Percentiles rank a stretch among this genome's conserved stretches.
phyloP scores from a whole-genome alignment of 2,888 invertebrate genomes.

The Autographa gamma region DNA sequence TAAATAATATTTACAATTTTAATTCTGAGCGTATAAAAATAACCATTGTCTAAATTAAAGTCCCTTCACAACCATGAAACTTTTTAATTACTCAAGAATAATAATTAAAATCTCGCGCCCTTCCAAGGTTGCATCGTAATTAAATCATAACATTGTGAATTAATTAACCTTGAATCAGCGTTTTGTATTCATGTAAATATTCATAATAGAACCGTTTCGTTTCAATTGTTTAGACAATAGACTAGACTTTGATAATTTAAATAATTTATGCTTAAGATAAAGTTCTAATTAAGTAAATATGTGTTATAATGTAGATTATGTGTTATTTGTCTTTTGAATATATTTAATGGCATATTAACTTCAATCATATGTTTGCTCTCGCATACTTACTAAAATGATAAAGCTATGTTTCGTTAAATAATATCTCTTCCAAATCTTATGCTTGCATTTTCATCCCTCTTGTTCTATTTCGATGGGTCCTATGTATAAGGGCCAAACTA shows the following conservation, averaged over 20 bases:
- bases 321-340: background rate
- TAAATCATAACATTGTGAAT: conserved; percentile 11
- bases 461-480: no score
- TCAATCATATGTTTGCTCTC: background rate
- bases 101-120: conserved; percentile 5
- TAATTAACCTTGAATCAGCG: conserved; percentile 12
- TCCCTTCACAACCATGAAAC: background rate
- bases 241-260: conserved; percentile 1
- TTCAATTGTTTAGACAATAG: conserved; percentile 8
- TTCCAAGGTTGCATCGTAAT: conserved; percentile 13
- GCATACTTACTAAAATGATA: no score
- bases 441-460: no score
- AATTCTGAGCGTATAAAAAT: background rate
- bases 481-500: no score
- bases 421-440: no score
- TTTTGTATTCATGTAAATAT: conserved; percentile 6
- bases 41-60: background rate
- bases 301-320: background rate
- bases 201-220: conserved; percentile 1
- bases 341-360: background rate
- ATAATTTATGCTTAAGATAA: conserved; percentile 1
- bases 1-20: background rate
- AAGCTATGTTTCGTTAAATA: no score
- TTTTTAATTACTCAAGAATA: background rate
- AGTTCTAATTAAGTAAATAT: background rate